phyloP scores from a whole-genome alignment of 2,888 invertebrate genomes.

The Thyatira batis region DNA sequence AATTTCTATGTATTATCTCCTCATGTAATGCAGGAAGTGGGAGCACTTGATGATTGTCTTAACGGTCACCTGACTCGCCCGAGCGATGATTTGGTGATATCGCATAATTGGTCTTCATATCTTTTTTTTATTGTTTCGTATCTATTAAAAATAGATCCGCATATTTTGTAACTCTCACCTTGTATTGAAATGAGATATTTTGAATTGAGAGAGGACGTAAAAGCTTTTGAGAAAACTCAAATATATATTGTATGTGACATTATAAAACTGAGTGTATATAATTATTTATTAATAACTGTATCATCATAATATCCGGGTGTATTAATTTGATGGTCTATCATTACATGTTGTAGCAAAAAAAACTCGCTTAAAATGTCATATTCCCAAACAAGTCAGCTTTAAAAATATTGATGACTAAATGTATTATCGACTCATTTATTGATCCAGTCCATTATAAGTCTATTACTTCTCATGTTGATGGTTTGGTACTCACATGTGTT shows the following conservation, averaged over 20 bases:
- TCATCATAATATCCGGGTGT: constrained; percentile 12
- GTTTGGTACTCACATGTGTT: constrained; percentile 10
- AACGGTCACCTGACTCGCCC: constrained; percentile 65
- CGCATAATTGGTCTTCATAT: constrained; percentile 54
- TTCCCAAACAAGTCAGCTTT: constrained; percentile 13
- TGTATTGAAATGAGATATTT: not conserved
- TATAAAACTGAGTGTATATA: not conserved
- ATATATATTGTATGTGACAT: not conserved
- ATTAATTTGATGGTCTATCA: constrained; percentile 8
- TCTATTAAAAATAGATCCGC: constrained; percentile 3
- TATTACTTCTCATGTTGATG: not conserved
- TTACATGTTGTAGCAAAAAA: constrained; percentile 10
- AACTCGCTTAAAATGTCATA: constrained; percentile 27
- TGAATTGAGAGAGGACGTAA: not conserved
- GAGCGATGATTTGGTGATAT: constrained; percentile 53
- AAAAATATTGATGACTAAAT: constrained; percentile 36
- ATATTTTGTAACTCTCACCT: not conserved
- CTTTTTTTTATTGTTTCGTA: constrained; percentile 21
- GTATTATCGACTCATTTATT: constrained; percentile 9
- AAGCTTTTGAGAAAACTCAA: not conserved
- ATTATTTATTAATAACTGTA: constrained; percentile 5
- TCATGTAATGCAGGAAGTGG: constrained; percentile 77
- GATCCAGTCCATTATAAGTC: not conserved
- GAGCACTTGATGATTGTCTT: constrained; percentile 70
- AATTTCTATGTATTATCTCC: constrained; percentile 82